Evolutionary conservation across 2,888 invertebrate genomes (phyloP).

Genomic region (Sthenelais limicola): DNA sequence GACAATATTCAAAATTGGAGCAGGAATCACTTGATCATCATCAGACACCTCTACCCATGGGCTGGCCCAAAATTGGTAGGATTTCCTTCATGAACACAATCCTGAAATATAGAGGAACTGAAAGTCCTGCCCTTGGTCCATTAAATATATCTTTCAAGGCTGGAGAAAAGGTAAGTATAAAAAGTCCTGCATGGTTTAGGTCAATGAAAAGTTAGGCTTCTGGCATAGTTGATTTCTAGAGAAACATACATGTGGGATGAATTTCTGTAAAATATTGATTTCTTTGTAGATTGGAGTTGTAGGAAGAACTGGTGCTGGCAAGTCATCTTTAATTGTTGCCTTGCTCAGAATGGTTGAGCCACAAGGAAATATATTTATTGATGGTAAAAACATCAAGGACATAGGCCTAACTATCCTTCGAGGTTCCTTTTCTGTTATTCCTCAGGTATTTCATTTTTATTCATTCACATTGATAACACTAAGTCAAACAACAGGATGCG

Average conservation of each 20-base stretch:
- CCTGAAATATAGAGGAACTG: neutral
- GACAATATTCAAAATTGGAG: neutral
- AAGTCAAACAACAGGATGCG: no score
- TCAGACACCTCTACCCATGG: neutral
- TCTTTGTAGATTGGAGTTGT: constrained; percentile 9
- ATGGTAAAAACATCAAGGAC: neutral
- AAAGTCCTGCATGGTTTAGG: neutral
- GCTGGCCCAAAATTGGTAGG: neutral
- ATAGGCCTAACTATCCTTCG: constrained; percentile 19
- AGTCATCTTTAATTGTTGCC: constrained; percentile 1
- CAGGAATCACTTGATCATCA: neutral
- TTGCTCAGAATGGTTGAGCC: constrained; percentile 20
- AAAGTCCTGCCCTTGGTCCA: neutral
- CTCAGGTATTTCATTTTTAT: no score
- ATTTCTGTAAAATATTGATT: neutral
- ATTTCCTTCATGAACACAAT: neutral
- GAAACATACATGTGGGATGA: neutral
- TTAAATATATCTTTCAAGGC: neutral
- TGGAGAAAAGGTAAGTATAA: neutral
- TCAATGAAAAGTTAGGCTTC: neutral
- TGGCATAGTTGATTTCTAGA: neutral
- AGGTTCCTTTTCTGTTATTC: neutral
- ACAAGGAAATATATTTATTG: constrained; percentile 2
- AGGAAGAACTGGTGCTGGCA: constrained; percentile 6
- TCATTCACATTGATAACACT: no score